Conservation (phyloP, 2,888 invertebrate genomes). For the Acronicta aceris region DNA sequence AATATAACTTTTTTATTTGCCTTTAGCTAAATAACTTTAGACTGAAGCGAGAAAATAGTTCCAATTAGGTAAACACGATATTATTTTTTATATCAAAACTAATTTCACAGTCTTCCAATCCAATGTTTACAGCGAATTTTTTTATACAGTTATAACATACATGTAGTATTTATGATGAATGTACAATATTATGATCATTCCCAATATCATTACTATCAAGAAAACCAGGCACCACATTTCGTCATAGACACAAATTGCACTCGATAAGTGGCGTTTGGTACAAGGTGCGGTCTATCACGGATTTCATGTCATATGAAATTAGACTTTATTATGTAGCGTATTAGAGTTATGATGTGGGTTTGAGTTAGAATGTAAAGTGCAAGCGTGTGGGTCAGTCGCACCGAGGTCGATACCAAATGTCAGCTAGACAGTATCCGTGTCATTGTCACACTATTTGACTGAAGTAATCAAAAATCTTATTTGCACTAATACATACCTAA, state of each 20-base stretch:
- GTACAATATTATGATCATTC: too few relatives aligned
- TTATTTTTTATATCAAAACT: too few relatives aligned
- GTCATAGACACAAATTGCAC: conserved; percentile 76
- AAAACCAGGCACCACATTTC: conserved; percentile 62
- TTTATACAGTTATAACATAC: too few relatives aligned
- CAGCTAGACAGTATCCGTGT: conserved; percentile 79
- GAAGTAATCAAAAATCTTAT: conserved; percentile 34
- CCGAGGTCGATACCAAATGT: conserved; percentile 84
- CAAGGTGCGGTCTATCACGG: conserved; percentile 64
- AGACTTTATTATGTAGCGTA: conserved; percentile 46
- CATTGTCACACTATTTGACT: conserved; percentile 62
- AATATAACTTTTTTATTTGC: too few relatives aligned
- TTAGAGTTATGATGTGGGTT: conserved; percentile 57
- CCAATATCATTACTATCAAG: conserved; percentile 38
- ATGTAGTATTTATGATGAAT: too few relatives aligned
- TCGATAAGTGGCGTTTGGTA: conserved; percentile 68
- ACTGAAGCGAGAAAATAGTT: too few relatives aligned
- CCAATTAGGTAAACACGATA: too few relatives aligned
- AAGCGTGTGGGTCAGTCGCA: conserved; percentile 73
- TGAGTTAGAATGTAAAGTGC: conserved; percentile 68
- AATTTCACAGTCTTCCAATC: too few relatives aligned
- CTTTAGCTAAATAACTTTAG: too few relatives aligned
- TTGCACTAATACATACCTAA: too few relatives aligned
- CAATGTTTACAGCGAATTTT: too few relatives aligned
- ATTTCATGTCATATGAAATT: conserved; percentile 29